Evolutionary conservation across 2,888 invertebrate species (phyloP), one percentile per base, ranked within the genome.

Genomic region (Eupithecia inturbata): DNA sequence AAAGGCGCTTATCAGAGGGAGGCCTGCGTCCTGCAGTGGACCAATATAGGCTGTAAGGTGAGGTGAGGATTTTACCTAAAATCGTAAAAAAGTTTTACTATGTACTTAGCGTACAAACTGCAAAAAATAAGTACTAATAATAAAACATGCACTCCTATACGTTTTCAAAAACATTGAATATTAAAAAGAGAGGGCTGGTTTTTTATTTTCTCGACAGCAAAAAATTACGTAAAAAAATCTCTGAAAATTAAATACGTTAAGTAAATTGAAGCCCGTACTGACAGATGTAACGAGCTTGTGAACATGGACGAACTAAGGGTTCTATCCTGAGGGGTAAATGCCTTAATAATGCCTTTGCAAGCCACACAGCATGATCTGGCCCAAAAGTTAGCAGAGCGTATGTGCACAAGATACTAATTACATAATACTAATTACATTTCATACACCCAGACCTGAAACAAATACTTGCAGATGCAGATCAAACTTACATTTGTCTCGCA

Each of bases 191-290:
- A 19, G n/a, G n/a, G 64, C 64, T n/a, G n/a, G 19, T 5, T 36
- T 64, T 64, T 66, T 39, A 66, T 66, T 36, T 64, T 9, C 36
- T 33, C 63, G n/a, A 41, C 14, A 7, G 66, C 28, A 53, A 45
- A 68, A 69, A 57, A 41, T 26, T 49, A 68, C 49, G 39, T 36
- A 41, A 14, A 60, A 67, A 74, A 63, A 63, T n/a, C n/a, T 60
- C 69, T 26, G 67, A 39, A 67, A 72, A 70, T 72, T 33, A 70
- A 70, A 75, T 67, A 72, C 45, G 36, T 62, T 62, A 68, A 53
- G 72, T 75, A 75, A 72, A 72, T 70, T 75, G 68, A 64, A 67
- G 75, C 63, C 67, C 69, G 22, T 22, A 68, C 67, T 60, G 70
- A 28, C 36, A 53, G 68, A 67, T 68, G 75, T 72, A 68, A 75